These are phyloP conservation scores for Mesocricetus auratus DNA, from an alignment of 2,113 vertebrate genomes.

Conservation along the genomic window DNA sequence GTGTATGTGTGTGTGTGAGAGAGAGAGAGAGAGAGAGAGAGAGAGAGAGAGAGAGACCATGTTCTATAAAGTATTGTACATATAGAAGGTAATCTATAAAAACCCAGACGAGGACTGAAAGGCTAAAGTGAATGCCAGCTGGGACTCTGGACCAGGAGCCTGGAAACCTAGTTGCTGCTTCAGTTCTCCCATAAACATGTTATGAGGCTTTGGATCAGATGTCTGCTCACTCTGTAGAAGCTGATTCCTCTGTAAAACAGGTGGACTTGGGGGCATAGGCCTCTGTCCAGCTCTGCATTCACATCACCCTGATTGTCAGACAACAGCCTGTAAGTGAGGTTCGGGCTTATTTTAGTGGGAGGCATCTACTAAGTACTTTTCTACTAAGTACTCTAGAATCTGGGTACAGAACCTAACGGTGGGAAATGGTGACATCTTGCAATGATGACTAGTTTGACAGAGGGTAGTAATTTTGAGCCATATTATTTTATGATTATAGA, in stretches of 20 bases:
- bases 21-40: too few species aligned
- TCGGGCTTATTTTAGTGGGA: background rate
- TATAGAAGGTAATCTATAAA: background rate
- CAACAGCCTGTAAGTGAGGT: too few species aligned
- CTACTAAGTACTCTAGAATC: background rate
- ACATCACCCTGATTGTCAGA: background rate
- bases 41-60: too few species aligned
- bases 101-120: background rate
- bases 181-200: background rate
- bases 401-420: background rate
- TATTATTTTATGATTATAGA: constrained; percentile 63
- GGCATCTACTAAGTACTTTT: background rate
- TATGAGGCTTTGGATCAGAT: background rate
- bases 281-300: background rate
- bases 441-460: constrained; percentile 7
- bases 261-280: background rate
- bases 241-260: background rate
- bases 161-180: background rate
- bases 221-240: background rate
- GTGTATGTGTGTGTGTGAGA: background rate
- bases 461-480: constrained; percentile 31
- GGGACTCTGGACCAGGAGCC: background rate
- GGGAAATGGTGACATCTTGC: background rate
- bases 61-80: background rate
- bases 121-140: background rate